A percentile compares a stretch with the other conserved stretches of the same genome.
Conservation (phyloP, 2,113 vertebrate genomes). For the Tapirus terrestris region DNA sequence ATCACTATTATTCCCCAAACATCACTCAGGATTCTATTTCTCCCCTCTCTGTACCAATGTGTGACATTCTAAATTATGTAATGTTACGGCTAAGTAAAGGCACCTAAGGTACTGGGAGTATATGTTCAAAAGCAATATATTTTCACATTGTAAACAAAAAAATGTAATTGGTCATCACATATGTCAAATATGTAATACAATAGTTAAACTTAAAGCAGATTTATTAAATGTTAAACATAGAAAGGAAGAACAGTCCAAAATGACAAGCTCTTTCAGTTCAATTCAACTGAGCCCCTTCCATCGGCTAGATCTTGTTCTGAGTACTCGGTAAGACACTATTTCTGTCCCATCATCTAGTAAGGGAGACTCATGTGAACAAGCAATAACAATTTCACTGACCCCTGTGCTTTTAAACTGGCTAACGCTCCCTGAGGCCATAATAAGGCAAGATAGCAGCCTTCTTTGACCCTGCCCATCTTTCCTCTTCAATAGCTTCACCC, state of each 20-base stretch:
- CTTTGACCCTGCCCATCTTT: not conserved
- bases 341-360: not conserved
- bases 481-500: not conserved
- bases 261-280: constrained; percentile 34
- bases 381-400: not conserved
- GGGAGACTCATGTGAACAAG: not conserved
- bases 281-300: not conserved
- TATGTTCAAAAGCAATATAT: constrained; percentile 26
- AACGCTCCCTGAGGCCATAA: not conserved
- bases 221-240: constrained; percentile 37
- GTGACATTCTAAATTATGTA: constrained; percentile 53
- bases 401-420: constrained; percentile 13
- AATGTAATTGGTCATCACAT: not conserved
- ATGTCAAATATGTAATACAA: constrained; percentile 20
- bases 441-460: not conserved
- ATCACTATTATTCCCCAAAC: constrained; percentile 17
- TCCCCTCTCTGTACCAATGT: not conserved
- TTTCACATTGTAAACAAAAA: constrained; percentile 5
- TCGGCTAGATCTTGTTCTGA: not conserved
- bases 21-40: constrained; percentile 29
- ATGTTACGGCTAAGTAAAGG: not conserved
- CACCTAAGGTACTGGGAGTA: not conserved
- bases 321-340: not conserved
- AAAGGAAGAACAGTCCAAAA: constrained; percentile 17
- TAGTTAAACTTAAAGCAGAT: constrained; percentile 18